A percentile compares a stretch with the other conserved stretches of the same genome.
Evolutionary conservation across 2,888 invertebrate species (phyloP).

Genomic region (Orchesellides sinensis): DNA sequence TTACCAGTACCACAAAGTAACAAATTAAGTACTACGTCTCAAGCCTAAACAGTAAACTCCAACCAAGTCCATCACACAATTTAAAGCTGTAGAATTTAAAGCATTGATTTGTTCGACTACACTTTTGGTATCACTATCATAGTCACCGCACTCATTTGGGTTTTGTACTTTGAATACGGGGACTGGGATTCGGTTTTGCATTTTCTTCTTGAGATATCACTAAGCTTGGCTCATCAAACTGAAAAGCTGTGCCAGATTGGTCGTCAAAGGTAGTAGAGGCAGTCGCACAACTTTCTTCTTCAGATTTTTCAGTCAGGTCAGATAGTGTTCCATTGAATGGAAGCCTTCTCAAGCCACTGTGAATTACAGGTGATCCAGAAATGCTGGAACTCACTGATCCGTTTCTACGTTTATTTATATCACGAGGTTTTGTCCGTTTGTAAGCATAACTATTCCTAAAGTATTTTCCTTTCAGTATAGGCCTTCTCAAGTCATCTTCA

Average conservation of each 20-base stretch:
- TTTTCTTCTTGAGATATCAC: neutral
- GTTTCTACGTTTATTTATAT: slow-evolving; percentile 18
- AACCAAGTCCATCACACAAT: no score
- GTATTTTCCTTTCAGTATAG: slow-evolving; percentile 29
- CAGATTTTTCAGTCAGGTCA: slow-evolving; percentile 65
- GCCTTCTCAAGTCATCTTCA: slow-evolving; percentile 45
- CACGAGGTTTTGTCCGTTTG: slow-evolving; percentile 37
- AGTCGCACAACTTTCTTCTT: slow-evolving; percentile 54
- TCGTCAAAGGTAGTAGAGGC: neutral
- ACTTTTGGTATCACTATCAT: no score
- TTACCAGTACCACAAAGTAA: no score
- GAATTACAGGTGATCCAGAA: slow-evolving; percentile 32
- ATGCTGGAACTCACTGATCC: neutral
- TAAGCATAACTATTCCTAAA: slow-evolving; percentile 18
- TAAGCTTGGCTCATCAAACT: slow-evolving; percentile 32
- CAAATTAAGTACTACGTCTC: no score
- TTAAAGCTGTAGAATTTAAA: no score
- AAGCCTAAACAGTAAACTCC: no score
- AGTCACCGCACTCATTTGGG: no score
- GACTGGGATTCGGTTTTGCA: slow-evolving; percentile 3
- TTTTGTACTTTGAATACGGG: no score
- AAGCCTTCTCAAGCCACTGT: slow-evolving; percentile 50
- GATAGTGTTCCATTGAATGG: slow-evolving; percentile 63
- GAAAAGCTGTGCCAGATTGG: neutral
- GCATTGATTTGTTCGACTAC: no score